Evolutionary conservation across 2,113 vertebrate genomes (phyloP), one percentile per base, ranked within the genome.

Genomic region (Zeus faber): DNA sequence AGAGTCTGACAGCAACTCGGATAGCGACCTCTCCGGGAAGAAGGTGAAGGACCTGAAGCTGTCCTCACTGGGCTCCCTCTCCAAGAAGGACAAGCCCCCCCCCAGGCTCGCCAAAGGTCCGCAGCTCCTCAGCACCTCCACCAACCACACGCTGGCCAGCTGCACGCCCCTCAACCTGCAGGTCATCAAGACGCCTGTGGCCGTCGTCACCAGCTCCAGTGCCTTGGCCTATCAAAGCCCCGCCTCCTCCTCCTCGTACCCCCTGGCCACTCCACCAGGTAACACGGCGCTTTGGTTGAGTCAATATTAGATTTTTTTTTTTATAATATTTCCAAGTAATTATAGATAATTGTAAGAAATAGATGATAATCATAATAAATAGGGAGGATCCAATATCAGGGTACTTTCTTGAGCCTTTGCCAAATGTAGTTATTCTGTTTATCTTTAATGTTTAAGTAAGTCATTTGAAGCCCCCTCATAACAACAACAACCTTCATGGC

Each of bases 1-100:
- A 99, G 97, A 99, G 77, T 97, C 96, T 24, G 96, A 97, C 85
- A 99, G 91, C 85, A 98, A 97, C 89, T 96, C 94, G 37, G 96
- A 98, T 69, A 97, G 95, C 45, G 95, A 97, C 80, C 91, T 91
- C 56, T 95, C 95, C 58, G 93, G 92, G 68, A 92, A 94, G 72
- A 82, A 84, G 62, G 64, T 64, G 89, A 95, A 85, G 91, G 93
- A 89, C 90, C 90, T 88, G 87, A 95, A 82, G 89, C 90, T 79
- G 92, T 92, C 79, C 88, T 90, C 77, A 77, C 89, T 1, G 90
- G 94, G 87, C 89, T 91, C 1, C 91, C 92, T 82, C 87, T 93
- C 11, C 82, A 95, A 74, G 88, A 93, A 88, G 67, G 96, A 97
- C 79, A 94, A 89, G 87, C 78, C 88, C 51, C 77, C 87, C 10